Evolutionary conservation across 2,113 vertebrate genomes (phyloP).

Genomic region (Limanda limanda): DNA sequence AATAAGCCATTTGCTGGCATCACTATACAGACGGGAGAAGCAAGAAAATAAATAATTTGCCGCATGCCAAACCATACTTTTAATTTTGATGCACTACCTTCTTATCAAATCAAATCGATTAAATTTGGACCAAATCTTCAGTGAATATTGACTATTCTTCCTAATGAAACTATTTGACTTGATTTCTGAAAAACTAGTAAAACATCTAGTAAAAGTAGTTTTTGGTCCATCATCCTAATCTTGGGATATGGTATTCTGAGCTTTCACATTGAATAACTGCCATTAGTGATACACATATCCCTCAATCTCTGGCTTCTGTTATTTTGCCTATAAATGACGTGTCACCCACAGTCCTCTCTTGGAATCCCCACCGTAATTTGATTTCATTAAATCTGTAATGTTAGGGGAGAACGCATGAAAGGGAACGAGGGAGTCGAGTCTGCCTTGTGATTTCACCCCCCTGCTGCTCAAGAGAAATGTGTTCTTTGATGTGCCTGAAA

Average conservation of each 20-base stretch:
- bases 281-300: slow-evolving; percentile 50
- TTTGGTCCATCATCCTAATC: neutral
- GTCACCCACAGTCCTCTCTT: slow-evolving; percentile 45
- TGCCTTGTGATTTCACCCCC: slow-evolving; percentile 55
- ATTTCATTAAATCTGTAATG: slow-evolving; percentile 69
- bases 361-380: slow-evolving; percentile 62
- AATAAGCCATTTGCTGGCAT: neutral
- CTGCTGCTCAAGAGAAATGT: slow-evolving; percentile 59
- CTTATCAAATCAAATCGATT: neutral
- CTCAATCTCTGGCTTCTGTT: slow-evolving; percentile 43
- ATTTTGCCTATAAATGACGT: slow-evolving; percentile 53
- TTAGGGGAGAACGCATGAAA: slow-evolving; percentile 57
- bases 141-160: neutral
- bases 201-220: neutral
- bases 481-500: slow-evolving; percentile 71
- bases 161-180: neutral
- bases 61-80: neutral
- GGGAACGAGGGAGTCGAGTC: slow-evolving; percentile 34
- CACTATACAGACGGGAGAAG: neutral
- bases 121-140: no score
- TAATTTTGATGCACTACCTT: neutral
- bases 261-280: slow-evolving; percentile 25
- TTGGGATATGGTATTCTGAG: slow-evolving; percentile 37
- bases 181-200: neutral
- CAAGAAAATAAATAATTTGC: neutral